Base-by-base conservation (phyloP, 1,140 invertebrate species). In the Elysia chlorotica region DNA sequence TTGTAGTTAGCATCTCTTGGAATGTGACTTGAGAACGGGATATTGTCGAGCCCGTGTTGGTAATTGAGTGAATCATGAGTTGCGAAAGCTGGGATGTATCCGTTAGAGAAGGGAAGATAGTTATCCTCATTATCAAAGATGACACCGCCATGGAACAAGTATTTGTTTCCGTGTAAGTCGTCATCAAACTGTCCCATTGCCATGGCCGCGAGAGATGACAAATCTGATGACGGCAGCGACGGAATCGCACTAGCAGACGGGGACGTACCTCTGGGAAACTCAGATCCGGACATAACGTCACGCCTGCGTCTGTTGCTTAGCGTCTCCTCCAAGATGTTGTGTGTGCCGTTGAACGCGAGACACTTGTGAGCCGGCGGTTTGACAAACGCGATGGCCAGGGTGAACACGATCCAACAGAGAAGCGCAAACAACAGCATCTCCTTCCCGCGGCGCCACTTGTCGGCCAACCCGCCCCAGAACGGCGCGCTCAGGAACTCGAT, bases 401-500 rank as follows among this genome's bases (percentile, higher is more conserved):
- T 99, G 88, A 99, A 99, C 19, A 98, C 90, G 35, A 99, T 95
- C 96, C 97, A 99, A 68, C 94, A 95, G 3, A 93, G 91, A 19
- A 99, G 88, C 0, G 97, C 97, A 41, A 93, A 93, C n/a, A 99
- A 86, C 41, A 99, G 88, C 65, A 99, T 90, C 65, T 83, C 75
- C 71, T 87, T 93, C 90, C 92, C 92, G 76, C 87, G 86, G 70
- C 83, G 81, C 74, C 85, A 88, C 62, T 82, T 81, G 87, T 99
- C 96, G 19, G 97, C 97, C 73, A 99, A 90, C 41, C 93, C 94
- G 4, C 96, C 96, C 97, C 97, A 99, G 85, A 99, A 98, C 0
- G 98, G 97, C 0, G 95, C 96, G 53, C 95, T 95, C n/a, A 98
- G 88, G 85, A 99, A 99, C 87, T 99, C 98, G 3, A 99, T 94